phyloP scores from a whole-genome alignment of 2,888 invertebrate species.

The Leuctra nigra region DNA sequence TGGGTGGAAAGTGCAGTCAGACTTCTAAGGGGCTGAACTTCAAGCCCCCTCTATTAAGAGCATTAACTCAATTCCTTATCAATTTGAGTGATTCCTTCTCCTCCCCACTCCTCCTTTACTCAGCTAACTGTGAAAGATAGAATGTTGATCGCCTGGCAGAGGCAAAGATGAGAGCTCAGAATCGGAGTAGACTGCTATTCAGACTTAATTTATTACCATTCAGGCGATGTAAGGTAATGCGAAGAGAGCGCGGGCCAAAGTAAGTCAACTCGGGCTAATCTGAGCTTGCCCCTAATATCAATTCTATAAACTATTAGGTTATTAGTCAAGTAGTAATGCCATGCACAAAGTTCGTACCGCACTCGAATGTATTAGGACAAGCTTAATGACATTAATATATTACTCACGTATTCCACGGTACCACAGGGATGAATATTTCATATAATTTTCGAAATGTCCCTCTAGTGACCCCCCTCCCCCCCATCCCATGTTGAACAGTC shows the following conservation, averaged over 20 bases:
- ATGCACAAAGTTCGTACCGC: constrained; percentile 16
- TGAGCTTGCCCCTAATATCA: constrained; percentile 16
- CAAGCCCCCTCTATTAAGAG: constrained; percentile 1
- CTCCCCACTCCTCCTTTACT: too few species aligned
- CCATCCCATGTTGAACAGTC: not conserved
- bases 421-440: constrained; percentile 6
- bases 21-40: too few species aligned
- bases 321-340: constrained; percentile 17
- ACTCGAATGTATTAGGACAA: not conserved
- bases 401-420: constrained; percentile 11
- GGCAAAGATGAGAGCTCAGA: not conserved
- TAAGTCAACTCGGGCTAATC: constrained; percentile 12
- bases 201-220: not conserved
- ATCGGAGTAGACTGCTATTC: not conserved
- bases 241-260: not conserved
- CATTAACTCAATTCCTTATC: constrained; percentile 3
- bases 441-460: constrained; percentile 4
- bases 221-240: not conserved
- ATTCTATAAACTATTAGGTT: constrained; percentile 19
- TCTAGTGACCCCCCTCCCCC: not conserved
- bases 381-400: constrained; percentile 16
- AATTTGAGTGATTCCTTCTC: not conserved
- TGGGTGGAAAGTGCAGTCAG: too few species aligned
- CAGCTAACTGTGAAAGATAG: not conserved
- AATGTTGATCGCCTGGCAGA: not conserved